Evolutionary conservation across 2,113 vertebrate species (phyloP).

Genomic region (Reinhardtius hippoglossoides): DNA sequence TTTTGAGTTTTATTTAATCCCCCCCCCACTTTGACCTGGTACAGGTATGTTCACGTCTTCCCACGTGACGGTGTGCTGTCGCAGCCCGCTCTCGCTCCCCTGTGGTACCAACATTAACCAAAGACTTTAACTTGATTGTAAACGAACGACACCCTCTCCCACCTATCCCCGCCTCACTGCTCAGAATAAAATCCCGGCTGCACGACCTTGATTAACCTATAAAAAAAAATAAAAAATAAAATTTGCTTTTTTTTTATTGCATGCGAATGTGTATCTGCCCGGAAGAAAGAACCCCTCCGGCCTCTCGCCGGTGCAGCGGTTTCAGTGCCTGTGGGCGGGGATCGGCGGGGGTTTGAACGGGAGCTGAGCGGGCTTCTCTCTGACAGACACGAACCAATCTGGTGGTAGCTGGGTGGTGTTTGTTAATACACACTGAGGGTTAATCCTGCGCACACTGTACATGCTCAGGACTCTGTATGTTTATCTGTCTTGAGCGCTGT

Average conservation of each 20-base stretch:
- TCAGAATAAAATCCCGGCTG: constrained; percentile 59
- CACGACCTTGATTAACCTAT: constrained; percentile 34
- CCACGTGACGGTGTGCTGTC: constrained; percentile 42
- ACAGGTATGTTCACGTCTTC: constrained; percentile 58
- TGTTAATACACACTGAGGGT: constrained; percentile 89
- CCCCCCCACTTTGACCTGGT: constrained; percentile 53
- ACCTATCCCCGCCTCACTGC: constrained; percentile 65
- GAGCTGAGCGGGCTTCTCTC: constrained; percentile 88
- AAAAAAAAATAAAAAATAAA: background rate
- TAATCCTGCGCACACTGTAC: constrained; percentile 87
- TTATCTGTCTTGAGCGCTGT: constrained; percentile 71
- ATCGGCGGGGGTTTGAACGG: constrained; percentile 68
- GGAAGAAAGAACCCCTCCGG: constrained; percentile 13
- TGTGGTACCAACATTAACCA: constrained; percentile 83
- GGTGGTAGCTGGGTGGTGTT: constrained; percentile 88
- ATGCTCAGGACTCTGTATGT: constrained; percentile 85
- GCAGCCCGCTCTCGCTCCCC: constrained; percentile 67
- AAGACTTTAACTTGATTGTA: constrained; percentile 89
- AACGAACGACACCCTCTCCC: constrained; percentile 64
- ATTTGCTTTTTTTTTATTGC: constrained; percentile 31
- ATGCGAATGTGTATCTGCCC: constrained; percentile 54
- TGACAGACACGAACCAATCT: constrained; percentile 81
- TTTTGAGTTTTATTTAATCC: constrained; percentile 38
- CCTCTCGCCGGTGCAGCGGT: constrained; percentile 44
- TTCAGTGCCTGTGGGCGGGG: constrained; percentile 79